A percentile compares a stretch with the other conserved stretches of the same genome.
These are phyloP conservation scores for Microcebus lehilahytsara DNA, from an alignment of 2,113 vertebrate genomes.

Conservation along the genomic window DNA sequence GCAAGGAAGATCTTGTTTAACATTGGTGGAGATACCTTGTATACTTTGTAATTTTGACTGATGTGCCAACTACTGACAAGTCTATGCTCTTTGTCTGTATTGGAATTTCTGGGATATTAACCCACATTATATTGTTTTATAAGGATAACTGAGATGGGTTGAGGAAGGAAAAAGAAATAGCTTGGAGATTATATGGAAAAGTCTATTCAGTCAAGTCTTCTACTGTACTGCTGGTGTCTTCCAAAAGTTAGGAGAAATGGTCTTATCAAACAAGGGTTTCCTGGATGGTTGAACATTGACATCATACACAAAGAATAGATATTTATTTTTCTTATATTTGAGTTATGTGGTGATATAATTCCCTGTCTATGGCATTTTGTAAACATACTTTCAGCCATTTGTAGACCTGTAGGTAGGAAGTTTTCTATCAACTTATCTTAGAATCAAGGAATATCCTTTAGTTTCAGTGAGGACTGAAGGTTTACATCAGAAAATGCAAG, in stretches of 20 bases:
- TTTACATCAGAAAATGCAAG: background rate
- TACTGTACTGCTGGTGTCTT: background rate
- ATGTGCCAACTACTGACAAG: background rate
- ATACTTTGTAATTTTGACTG: constrained; percentile 24
- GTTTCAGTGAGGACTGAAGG: background rate
- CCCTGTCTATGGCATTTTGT: constrained; percentile 15
- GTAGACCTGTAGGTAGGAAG: background rate
- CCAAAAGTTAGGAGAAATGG: constrained; percentile 23
- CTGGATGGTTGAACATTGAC: background rate
- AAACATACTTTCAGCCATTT: constrained; percentile 41
- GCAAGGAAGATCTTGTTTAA: background rate
- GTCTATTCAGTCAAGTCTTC: background rate
- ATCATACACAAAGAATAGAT: background rate
- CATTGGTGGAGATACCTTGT: background rate
- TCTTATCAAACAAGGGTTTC: background rate
- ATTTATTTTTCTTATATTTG: constrained; percentile 6
- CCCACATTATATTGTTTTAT: background rate
- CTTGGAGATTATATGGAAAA: background rate
- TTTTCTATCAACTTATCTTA: constrained; percentile 12
- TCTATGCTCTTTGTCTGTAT: background rate
- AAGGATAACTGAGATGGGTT: background rate
- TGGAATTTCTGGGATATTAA: background rate
- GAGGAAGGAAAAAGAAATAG: background rate
- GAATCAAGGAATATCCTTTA: background rate
- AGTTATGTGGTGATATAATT: background rate